phyloP scores from a whole-genome alignment of 2,888 invertebrate genomes.

The Volucella inflata region DNA sequence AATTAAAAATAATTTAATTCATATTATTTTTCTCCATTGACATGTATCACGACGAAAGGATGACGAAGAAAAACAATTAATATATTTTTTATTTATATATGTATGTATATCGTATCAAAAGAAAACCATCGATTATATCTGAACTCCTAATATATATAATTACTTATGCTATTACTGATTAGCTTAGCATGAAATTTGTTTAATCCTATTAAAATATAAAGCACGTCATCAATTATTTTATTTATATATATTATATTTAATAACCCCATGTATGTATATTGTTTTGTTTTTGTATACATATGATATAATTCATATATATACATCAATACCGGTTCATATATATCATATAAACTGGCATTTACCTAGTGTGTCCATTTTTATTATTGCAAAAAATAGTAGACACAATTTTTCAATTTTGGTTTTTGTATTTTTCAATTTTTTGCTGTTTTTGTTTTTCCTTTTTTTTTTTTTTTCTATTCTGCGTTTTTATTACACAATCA shows the following conservation, averaged over 20 bases:
- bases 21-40: constrained; percentile 57
- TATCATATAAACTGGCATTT: constrained; percentile 46
- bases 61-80: constrained; percentile 58
- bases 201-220: constrained; percentile 72
- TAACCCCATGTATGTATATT: constrained; percentile 58
- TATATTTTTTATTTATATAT: constrained; percentile 46
- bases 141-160: constrained; percentile 21
- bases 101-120: constrained; percentile 70
- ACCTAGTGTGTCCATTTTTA: constrained; percentile 37
- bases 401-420: constrained; percentile 35
- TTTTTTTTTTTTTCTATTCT: neutral
- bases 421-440: constrained; percentile 56
- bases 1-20: constrained; percentile 54
- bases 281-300: constrained; percentile 45
- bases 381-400: constrained; percentile 70
- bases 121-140: constrained; percentile 65
- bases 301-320: constrained; percentile 64
- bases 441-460: constrained; percentile 23
- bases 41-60: constrained; percentile 72
- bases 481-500: constrained; percentile 16
- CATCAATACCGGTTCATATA: constrained; percentile 38
- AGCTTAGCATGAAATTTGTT: constrained; percentile 69
- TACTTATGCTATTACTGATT: constrained; percentile 62
- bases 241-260: constrained; percentile 11
- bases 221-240: constrained; percentile 71